These are phyloP conservation scores for Tachina lurida DNA, from an alignment of 2,888 invertebrate genomes.

Conservation along the genomic window DNA sequence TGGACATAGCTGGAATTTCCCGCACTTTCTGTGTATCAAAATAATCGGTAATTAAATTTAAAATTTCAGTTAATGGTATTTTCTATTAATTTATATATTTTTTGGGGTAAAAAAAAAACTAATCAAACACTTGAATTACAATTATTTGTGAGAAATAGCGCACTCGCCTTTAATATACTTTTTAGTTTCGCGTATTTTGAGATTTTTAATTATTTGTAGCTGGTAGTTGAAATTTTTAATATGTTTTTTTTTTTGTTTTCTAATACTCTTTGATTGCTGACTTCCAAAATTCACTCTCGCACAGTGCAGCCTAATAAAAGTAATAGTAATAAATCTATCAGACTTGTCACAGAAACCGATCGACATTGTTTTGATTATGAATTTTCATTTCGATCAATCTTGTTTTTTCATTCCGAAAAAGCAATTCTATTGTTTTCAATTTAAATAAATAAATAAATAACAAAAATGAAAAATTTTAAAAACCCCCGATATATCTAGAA, in stretches of 20 bases:
- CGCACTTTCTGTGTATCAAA: constrained; percentile 71
- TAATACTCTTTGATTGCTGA: constrained; percentile 26
- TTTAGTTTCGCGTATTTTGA: constrained; percentile 62
- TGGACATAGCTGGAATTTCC: constrained; percentile 75
- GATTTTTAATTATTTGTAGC: constrained; percentile 7
- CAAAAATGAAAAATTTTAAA: too few species aligned
- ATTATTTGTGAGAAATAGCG: constrained; percentile 32
- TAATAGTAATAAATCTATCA: too few species aligned
- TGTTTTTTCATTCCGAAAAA: too few species aligned
- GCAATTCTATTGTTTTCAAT: too few species aligned
- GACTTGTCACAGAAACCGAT: neutral
- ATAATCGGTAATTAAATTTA: constrained; percentile 73
- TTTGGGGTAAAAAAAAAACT: constrained; percentile 27
- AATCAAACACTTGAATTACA: constrained; percentile 29
- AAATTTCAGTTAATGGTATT: constrained; percentile 41
- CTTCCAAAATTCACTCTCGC: too few species aligned
- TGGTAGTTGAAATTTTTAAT: constrained; percentile 69
- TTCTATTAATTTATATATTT: constrained; percentile 55
- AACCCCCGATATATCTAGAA: too few species aligned
- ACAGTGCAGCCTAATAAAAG: too few species aligned
- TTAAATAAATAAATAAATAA: too few species aligned
- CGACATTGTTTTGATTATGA: neutral
- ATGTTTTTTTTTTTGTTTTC: constrained; percentile 10
- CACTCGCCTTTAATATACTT: constrained; percentile 60
- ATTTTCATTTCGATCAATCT: too few species aligned